A percentile compares a stretch with the other conserved stretches of the same genome.
Conservation (phyloP, 2,888 invertebrate genomes). For the Lithophane socia region DNA sequence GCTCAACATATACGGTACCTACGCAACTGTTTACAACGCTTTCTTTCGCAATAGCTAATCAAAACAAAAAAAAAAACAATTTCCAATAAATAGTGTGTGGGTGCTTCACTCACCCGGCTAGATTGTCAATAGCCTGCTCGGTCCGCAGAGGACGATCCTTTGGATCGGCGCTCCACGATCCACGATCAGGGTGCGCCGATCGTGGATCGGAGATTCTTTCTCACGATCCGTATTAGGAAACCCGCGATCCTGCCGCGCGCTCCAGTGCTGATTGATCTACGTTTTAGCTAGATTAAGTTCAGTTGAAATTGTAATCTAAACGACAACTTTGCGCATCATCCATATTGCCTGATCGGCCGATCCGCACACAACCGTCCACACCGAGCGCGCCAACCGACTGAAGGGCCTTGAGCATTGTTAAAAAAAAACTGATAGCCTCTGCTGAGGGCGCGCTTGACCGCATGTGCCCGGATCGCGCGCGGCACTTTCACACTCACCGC, state of each 20-base stretch:
- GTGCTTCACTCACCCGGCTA: not conserved
- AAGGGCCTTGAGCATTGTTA: too few relatives aligned
- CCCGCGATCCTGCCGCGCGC: not conserved
- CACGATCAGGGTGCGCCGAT: not conserved
- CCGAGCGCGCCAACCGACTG: not conserved
- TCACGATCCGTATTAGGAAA: not conserved
- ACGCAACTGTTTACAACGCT: constrained; percentile 39
- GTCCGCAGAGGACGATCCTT: not conserved
- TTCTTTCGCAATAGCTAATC: not conserved
- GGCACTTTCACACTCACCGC: not conserved
- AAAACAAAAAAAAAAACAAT: not conserved
- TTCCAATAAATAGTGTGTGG: too few relatives aligned
- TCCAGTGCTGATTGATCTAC: not conserved
- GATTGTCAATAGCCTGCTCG: not conserved
- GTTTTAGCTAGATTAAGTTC: not conserved
- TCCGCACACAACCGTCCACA: too few relatives aligned
- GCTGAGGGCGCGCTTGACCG: not conserved
- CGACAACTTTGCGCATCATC: not conserved
- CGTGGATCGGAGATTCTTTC: not conserved
- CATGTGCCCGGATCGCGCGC: too few relatives aligned
- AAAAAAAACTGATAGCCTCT: not conserved
- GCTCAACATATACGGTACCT: constrained; percentile 94
- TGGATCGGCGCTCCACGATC: not conserved
- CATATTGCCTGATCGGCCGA: too few relatives aligned
- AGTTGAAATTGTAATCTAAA: not conserved